Evolutionary conservation across 2,888 invertebrate genomes (phyloP), one percentile per base, ranked within the genome.

Genomic region (Fissipunctia ypsillon): DNA sequence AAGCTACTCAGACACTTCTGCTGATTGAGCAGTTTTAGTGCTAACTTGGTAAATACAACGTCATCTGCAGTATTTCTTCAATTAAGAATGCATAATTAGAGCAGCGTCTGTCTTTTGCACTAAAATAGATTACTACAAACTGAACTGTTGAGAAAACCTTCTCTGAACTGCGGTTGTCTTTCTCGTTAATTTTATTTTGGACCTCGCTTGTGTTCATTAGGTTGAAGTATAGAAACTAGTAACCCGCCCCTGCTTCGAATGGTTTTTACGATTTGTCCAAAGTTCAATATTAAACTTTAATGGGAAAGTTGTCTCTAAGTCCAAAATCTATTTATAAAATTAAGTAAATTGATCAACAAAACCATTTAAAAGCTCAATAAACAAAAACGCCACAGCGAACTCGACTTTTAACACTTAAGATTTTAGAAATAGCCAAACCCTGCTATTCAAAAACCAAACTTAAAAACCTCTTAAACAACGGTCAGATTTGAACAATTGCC

Each of bases 61-160:
- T 35, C 65, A 65, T 66, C 41, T 41, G 31, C 56, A 76, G 31
- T 28, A 35, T 35, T 65, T 16, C 66, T 66, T 22, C 48, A 74
- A 66, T 74, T 77, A 67, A 28, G 68, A 28, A 25, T 35, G 57
- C 50, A 50, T 77, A 74, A 74, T 77, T 43, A 43, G 41, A 35
- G 4, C 48, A 31, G 31, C 19, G n/a, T 12, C 41, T 25, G 19
- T 10, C 65, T 50, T 35, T 7, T 28, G 25, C 25, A 31, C n/a
- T 63, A 35, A 67, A 66, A 57, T 77, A 6, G 67, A 57, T 76
- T n/a, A 57, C 9, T 76, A 14, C 43, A 74, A 41, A 43, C 56
- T 28, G 48, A 50, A 50, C 35, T 50, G 57, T 57, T 48, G 31
- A 76, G 76, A 19, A 50, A 59, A 77, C 76, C 25, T 19, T 43